These are phyloP conservation scores for Oedothorax gibbosus DNA, from an alignment of 1,140 invertebrate species.

Conservation along the genomic window DNA sequence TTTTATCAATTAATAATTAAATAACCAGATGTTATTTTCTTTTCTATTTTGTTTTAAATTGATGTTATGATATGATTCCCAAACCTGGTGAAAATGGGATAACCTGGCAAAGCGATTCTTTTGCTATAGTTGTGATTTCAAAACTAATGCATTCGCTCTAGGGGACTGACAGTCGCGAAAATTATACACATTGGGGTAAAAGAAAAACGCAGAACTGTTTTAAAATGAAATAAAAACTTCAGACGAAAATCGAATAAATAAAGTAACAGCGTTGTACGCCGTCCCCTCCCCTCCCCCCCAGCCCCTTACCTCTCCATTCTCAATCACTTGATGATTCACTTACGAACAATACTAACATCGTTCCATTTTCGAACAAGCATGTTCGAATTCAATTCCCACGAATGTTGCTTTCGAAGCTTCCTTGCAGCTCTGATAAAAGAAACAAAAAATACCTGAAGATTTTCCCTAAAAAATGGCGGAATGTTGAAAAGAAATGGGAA, in stretches of 20 bases:
- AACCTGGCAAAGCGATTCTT: no score
- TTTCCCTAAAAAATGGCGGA: no score
- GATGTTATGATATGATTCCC: no score
- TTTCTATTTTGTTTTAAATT: no score
- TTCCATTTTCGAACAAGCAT: not conserved
- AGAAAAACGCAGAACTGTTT: not conserved
- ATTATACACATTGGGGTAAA: not conserved
- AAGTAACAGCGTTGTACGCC: not conserved
- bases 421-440: not conserved
- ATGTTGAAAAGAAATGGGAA: no score
- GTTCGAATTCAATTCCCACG: not conserved
- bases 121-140: no score
- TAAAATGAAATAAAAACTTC: not conserved
- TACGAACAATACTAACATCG: not conserved
- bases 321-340: constrained; percentile 35
- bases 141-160: not conserved
- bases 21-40: no score
- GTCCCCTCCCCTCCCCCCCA: not conserved
- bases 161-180: no score
- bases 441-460: no score
- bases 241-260: not conserved
- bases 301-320: not conserved
- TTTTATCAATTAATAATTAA: no score
- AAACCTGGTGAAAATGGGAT: no score
- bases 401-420: not conserved